Conservation (phyloP, 2,888 invertebrate genomes). For the Eupithecia insigniata region DNA sequence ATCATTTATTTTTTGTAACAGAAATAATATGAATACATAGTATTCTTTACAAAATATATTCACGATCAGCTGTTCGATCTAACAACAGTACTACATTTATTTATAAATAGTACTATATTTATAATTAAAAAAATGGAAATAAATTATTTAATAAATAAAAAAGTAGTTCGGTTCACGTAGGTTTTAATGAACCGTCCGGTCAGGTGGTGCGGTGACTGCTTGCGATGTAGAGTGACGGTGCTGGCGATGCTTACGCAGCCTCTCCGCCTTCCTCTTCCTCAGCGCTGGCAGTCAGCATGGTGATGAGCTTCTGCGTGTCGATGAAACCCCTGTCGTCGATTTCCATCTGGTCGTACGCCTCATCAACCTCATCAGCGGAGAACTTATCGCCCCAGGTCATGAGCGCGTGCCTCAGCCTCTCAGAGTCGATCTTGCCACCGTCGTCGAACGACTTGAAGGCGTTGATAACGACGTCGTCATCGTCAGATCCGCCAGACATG, state of each 20-base stretch:
- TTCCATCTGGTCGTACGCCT: conserved; percentile 96
- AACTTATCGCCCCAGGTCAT: conserved; percentile 98
- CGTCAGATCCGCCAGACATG: conserved; percentile 96
- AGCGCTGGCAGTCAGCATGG: conserved; percentile 93
- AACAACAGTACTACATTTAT: conserved; percentile 65
- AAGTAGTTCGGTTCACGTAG: conserved; percentile 70
- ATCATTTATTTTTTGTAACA: conserved; percentile 72
- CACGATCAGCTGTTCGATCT: conserved; percentile 44
- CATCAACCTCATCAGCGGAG: conserved; percentile 93
- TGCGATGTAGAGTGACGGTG: conserved; percentile 2
- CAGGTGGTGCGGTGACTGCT: conserved; percentile 46
- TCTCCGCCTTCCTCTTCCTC: conserved; percentile 90
- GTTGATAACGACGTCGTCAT: conserved; percentile 95
- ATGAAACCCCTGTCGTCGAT: conserved; percentile 96
- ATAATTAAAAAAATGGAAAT: conserved; percentile 82
- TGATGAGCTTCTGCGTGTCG: conserved; percentile 93
- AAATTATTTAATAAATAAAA: conserved; percentile 80
- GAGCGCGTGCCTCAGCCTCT: conserved; percentile 94
- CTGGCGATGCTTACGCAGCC: conserved; percentile 69
- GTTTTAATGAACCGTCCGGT: conserved; percentile 64
- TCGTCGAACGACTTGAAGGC: conserved; percentile 97
- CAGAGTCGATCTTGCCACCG: conserved; percentile 94
- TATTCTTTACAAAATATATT: conserved; percentile 64
- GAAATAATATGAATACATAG: conserved; percentile 74
- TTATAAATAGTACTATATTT: conserved; percentile 82